These are phyloP conservation scores for Gobiocypris rarus DNA, from an alignment of 2,113 vertebrate genomes.

Conservation along the genomic window DNA sequence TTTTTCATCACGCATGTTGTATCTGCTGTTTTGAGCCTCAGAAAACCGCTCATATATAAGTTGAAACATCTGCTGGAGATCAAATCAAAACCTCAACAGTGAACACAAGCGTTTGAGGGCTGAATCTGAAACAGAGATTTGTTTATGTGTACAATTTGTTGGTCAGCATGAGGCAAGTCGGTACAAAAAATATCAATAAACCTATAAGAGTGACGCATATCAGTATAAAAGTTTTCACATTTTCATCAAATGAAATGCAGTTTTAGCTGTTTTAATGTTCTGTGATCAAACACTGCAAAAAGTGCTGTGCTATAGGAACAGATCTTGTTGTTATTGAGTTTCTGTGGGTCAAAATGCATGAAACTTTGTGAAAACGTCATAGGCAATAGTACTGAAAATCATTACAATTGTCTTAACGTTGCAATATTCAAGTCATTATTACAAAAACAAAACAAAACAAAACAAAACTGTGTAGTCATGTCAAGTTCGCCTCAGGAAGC, in stretches of 20 bases:
- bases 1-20: conserved; percentile 17
- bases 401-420: not conserved
- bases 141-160: conserved; percentile 23
- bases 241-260: conserved; percentile 2
- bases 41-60: not conserved
- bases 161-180: not conserved
- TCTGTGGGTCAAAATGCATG: not conserved
- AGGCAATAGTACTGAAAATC: not conserved
- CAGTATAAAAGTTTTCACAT: conserved; percentile 1
- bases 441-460: conserved; percentile 18
- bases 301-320: conserved; percentile 8
- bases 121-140: conserved; percentile 16
- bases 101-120: not conserved
- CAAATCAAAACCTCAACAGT: not conserved
- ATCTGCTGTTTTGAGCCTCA: not conserved
- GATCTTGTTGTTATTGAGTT: not conserved
- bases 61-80: not conserved
- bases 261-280: not conserved
- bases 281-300: not conserved
- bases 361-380: not conserved
- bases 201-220: conserved; percentile 25
- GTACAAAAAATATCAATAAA: conserved; percentile 32
- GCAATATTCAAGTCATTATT: conserved; percentile 39
- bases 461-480: not conserved
- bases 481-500: conserved; percentile 13